Conservation (phyloP, 2,888 invertebrate genomes). For the Brachypalpus laphriformis region DNA sequence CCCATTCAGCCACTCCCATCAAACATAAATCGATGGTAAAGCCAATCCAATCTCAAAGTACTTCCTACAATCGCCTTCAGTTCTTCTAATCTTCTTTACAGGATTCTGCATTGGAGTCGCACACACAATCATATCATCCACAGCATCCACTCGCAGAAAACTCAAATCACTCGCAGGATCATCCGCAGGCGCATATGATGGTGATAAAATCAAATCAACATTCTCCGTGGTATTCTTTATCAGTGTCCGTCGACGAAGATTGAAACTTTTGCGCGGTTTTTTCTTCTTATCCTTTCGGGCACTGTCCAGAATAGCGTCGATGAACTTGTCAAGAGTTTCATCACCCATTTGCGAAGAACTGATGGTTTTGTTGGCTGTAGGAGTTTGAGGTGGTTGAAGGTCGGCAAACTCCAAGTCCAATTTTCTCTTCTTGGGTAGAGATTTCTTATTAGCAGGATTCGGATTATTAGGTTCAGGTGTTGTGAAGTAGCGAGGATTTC, state of each 20-base stretch:
- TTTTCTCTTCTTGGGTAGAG: conserved; percentile 77
- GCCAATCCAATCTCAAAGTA: conserved; percentile 82
- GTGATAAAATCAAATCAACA: conserved; percentile 77
- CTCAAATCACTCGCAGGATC: conserved; percentile 82
- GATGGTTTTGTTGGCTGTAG: conserved; percentile 54
- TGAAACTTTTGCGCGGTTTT: conserved; percentile 79
- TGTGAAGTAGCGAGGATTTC: conserved; percentile 80
- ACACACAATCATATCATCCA: conserved; percentile 77
- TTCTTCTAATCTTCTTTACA: conserved; percentile 76
- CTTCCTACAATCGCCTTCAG: conserved; percentile 78
- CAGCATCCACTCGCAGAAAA: conserved; percentile 76
- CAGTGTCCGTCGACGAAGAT: conserved; percentile 79
- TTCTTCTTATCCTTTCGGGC: conserved; percentile 80
- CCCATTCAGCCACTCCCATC: not conserved
- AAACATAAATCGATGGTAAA: conserved; percentile 81
- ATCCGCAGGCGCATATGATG: conserved; percentile 81
- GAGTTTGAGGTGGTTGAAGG: conserved; percentile 36
- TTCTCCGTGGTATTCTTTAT: conserved; percentile 77
- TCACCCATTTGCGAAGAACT: conserved; percentile 81
- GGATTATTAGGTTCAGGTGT: conserved; percentile 58
- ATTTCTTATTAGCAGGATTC: not conserved
- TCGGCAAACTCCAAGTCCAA: conserved; percentile 79
- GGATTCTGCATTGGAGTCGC: conserved; percentile 77
- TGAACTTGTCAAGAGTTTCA: conserved; percentile 81
- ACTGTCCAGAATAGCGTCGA: conserved; percentile 82